Base-by-base conservation (phyloP, 2,113 vertebrate species). In the Pelusios castaneus region DNA sequence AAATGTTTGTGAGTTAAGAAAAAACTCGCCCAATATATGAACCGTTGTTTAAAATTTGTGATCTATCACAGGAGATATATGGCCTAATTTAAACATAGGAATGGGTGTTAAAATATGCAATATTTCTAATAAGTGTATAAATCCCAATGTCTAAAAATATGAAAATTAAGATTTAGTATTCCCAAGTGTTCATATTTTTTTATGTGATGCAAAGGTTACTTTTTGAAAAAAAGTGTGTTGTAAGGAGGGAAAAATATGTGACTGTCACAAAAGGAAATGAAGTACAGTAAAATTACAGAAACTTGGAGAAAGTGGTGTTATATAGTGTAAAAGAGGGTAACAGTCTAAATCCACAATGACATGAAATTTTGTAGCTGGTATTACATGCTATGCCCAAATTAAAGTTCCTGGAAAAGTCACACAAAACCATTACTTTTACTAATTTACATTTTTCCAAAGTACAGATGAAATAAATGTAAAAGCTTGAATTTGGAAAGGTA, bases 401-500 rank as follows among this genome's bases (percentile, higher is more conserved):
- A 56, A 51, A 2, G 86, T 88, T 94, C 76, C 70, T 87, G 25
- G 43, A 90, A 91, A 11, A 90, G 31, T 87, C 4, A 54, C 43
- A 77, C 93, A 93, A 92, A 55, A 45, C 89, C 79, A 67, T 91
- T 80, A 93, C 38, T 88, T 87, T 89, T 56, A 96, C 38, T n/a
- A 85, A 19, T 17, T 93, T 1, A 0, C 83, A 58, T 80, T 87
- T 95, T 89, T 82, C 87, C 56, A 84, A 58, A 95, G 81, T 75
- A 38, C n/a, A 89, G 77, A 82, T 25, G 0, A 90, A 92, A 63
- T 76, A 87, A 25, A 67, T 0, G 1, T 51, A 94, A 52, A 89
- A 86, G 89, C 24, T 84, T n/a, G 41, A 94, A 41, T 52, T 94
- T 93, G 89, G 93, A 93, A 87, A 87, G 87, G 95, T 77, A 84